phyloP scores from a whole-genome alignment of 1,140 invertebrate species.

The Zaprionus camerounensis region DNA sequence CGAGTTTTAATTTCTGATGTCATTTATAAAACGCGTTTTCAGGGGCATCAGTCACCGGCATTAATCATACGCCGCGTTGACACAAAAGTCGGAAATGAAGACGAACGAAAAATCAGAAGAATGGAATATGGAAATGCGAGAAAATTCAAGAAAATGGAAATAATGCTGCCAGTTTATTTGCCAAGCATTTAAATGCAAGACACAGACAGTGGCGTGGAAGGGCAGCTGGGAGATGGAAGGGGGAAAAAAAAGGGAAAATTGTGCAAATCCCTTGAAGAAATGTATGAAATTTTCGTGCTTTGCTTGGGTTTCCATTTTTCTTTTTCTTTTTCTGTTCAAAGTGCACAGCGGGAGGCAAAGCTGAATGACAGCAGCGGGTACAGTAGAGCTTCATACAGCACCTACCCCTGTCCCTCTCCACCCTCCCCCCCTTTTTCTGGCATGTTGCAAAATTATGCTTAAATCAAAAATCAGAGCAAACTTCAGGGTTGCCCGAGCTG shows the following conservation, averaged over 20 bases:
- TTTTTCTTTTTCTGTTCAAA: constrained; percentile 29
- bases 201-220: constrained; percentile 6
- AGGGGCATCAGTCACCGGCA: constrained; percentile 18
- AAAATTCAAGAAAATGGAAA: constrained; percentile 44
- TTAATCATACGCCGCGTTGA: constrained; percentile 76
- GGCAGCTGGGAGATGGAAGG: not conserved
- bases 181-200: constrained; percentile 77
- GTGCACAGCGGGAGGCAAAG: constrained; percentile 31
- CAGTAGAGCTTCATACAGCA: constrained; percentile 11
- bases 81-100: constrained; percentile 60
- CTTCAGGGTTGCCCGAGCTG: constrained; percentile 16
- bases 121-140: constrained; percentile 62
- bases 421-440: too few relatives aligned
- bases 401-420: not conserved
- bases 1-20: constrained; percentile 76
- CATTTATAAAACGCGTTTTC: constrained; percentile 72
- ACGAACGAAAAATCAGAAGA: constrained; percentile 43
- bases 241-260: constrained; percentile 69
- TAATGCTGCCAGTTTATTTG: constrained; percentile 77
- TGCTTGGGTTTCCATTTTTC: not conserved
- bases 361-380: constrained; percentile 20
- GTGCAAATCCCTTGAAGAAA: constrained; percentile 79
- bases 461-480: constrained; percentile 80
- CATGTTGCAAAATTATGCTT: constrained; percentile 77
- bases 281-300: constrained; percentile 71